Evolutionary conservation across 2,888 invertebrate genomes (phyloP).

Genomic region (Agrotis puta): DNA sequence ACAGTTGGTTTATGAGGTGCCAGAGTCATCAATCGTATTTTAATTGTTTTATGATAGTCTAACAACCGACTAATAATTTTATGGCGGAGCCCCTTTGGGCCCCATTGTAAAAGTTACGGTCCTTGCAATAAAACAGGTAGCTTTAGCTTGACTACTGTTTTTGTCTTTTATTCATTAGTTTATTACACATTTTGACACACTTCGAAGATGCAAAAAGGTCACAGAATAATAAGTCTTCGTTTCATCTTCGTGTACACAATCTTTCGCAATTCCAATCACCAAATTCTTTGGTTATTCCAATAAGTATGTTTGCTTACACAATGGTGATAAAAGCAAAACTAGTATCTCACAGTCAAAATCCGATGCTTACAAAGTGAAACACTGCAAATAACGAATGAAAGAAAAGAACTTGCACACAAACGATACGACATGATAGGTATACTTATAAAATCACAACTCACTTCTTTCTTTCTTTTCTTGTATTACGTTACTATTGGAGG

Average conservation of each 20-base stretch:
- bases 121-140: conserved; percentile 80
- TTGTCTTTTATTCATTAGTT: conserved; percentile 74
- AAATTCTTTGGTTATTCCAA: conserved; percentile 53
- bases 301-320: conserved; percentile 39
- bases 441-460: conserved; percentile 66
- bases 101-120: conserved; percentile 86
- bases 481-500: conserved; percentile 61
- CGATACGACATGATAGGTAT: conserved; percentile 67
- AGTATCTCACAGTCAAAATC: conserved; percentile 68
- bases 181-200: conserved; percentile 82
- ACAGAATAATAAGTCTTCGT: conserved; percentile 81
- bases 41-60: conserved; percentile 84
- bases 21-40: conserved; percentile 80
- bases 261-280: conserved; percentile 68
- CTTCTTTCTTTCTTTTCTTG: conserved; percentile 67
- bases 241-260: conserved; percentile 75
- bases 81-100: conserved; percentile 88
- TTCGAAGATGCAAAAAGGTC: conserved; percentile 83
- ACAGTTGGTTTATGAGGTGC: conserved; percentile 76
- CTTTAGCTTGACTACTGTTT: conserved; percentile 71
- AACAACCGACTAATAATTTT: conserved; percentile 82
- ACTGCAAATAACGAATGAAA: conserved; percentile 85
- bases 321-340: conserved; percentile 60
- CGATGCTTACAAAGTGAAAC: conserved; percentile 82
- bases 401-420: conserved; percentile 70